Evolutionary conservation across 2,113 vertebrate species (phyloP).

Genomic region (Archocentrus centrarchus): DNA sequence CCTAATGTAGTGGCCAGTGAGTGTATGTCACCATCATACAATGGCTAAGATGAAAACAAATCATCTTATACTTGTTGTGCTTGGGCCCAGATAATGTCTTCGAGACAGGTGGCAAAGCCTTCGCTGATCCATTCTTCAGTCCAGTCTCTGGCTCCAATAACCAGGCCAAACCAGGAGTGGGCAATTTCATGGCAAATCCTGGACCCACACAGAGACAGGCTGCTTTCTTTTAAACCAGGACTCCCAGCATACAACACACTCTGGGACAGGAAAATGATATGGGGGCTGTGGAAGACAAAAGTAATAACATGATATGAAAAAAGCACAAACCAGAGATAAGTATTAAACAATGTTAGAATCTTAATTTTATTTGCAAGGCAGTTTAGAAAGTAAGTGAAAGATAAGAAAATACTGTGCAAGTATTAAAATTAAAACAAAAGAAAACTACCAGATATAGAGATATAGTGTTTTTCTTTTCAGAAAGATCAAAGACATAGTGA

Average conservation of each 20-base stretch:
- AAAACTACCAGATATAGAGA: not conserved
- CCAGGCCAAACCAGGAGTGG: constrained; percentile 96
- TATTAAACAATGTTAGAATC: not conserved
- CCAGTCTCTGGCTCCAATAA: constrained; percentile 95
- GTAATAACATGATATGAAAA: constrained; percentile 52
- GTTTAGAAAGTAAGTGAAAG: not conserved
- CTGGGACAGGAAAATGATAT: constrained; percentile 95
- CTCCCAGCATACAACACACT: constrained; percentile 79
- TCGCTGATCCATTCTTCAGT: constrained; percentile 99
- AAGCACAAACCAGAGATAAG: not conserved
- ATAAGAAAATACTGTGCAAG: not conserved
- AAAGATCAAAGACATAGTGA: constrained; percentile 51
- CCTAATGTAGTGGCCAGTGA: not conserved
- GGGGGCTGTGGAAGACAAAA: constrained; percentile 85
- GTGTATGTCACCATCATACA: not conserved
- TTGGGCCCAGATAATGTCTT: constrained; percentile 91
- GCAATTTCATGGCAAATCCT: constrained; percentile 96
- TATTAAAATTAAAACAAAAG: not conserved
- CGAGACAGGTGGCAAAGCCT: constrained; percentile 94
- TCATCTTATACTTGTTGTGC: constrained; percentile 86
- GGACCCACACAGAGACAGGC: constrained; percentile 85
- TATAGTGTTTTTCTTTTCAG: constrained; percentile 12
- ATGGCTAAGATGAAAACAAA: not conserved
- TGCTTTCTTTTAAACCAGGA: constrained; percentile 49
- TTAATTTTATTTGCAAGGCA: not conserved